Conservation (phyloP, 2,113 vertebrate genomes). For the Corythornis madagascariensis region DNA sequence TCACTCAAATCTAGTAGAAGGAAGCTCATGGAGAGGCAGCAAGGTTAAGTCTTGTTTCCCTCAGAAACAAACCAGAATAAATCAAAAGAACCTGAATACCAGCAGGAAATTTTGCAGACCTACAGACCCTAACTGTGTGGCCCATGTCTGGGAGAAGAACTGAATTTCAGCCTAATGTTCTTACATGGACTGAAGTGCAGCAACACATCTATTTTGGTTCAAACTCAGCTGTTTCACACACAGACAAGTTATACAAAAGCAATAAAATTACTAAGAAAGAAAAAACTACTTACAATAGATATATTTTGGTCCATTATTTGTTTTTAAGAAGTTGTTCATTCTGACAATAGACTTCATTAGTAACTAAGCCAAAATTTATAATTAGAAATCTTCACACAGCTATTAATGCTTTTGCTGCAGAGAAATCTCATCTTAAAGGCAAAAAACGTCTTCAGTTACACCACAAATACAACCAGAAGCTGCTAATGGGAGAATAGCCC, state of each 20-base stretch:
- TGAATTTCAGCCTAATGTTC: neutral
- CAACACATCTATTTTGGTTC: neutral
- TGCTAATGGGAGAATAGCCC: neutral
- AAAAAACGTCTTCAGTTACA: neutral
- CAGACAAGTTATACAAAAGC: slow-evolving; percentile 20
- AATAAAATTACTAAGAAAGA: slow-evolving; percentile 48
- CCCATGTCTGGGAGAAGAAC: neutral
- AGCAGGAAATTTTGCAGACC: neutral
- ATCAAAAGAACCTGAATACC: neutral
- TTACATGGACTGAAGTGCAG: neutral
- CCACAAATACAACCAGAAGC: slow-evolving; percentile 17
- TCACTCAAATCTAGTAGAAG: neutral
- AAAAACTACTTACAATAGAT: slow-evolving; percentile 29
- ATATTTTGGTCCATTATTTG: slow-evolving; percentile 63
- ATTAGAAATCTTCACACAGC: slow-evolving; percentile 59
- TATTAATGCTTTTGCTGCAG: slow-evolving; percentile 47
- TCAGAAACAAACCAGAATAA: neutral
- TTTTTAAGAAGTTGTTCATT: slow-evolving; percentile 50
- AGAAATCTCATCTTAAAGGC: slow-evolving; percentile 44
- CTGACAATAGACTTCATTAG: slow-evolving; percentile 62
- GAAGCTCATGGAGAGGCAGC: neutral
- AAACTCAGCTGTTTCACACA: slow-evolving; percentile 13
- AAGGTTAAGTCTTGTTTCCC: neutral
- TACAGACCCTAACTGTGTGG: neutral
- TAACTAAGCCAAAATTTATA: slow-evolving; percentile 56